Percentiles rank a stretch among this genome's conserved stretches.
Evolutionary conservation across 2,888 invertebrate genomes (phyloP).

Genomic region (Pollenia griseotomentosa): DNA sequence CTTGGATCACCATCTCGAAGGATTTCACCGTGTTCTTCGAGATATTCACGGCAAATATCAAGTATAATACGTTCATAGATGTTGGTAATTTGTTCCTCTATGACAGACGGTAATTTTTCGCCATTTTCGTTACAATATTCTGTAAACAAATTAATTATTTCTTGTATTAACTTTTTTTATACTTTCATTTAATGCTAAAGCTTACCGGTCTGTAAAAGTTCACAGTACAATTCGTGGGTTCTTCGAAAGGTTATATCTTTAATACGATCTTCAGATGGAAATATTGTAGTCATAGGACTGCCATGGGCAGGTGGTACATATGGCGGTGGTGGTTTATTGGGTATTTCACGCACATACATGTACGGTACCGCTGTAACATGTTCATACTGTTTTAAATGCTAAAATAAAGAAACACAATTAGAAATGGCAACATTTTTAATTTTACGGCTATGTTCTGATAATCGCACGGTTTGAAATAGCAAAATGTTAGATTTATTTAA

Average conservation of each 20-base stretch:
- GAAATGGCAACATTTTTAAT: too few species aligned
- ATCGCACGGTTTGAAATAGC: too few species aligned
- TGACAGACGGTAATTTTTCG: conserved; percentile 78
- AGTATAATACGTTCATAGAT: conserved; percentile 87
- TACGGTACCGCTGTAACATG: conserved; percentile 82
- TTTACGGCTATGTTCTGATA: too few species aligned
- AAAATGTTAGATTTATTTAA: too few species aligned
- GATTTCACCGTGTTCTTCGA: conserved; percentile 83
- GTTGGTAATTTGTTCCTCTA: conserved; percentile 82
- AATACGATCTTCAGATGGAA: conserved; percentile 81
- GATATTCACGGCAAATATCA: conserved; percentile 87
- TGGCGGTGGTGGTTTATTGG: conserved; percentile 91
- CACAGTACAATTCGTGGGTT: conserved; percentile 79
- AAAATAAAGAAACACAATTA: conserved; percentile 56
- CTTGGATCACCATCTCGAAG: conserved; percentile 77
- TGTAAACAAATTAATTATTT: conserved; percentile 45
- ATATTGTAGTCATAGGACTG: conserved; percentile 82
- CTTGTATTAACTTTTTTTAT: neutral
- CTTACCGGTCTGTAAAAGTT: conserved; percentile 80
- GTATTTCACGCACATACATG: conserved; percentile 87
- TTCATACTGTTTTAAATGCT: conserved; percentile 87
- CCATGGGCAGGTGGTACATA: conserved; percentile 87
- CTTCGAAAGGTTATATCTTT: conserved; percentile 80
- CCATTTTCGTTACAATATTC: conserved; percentile 78
- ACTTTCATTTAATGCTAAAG: neutral